Evolutionary conservation across 1,140 invertebrate species (phyloP), one percentile per base, ranked within the genome.

Genomic region (Pantala flavescens): DNA sequence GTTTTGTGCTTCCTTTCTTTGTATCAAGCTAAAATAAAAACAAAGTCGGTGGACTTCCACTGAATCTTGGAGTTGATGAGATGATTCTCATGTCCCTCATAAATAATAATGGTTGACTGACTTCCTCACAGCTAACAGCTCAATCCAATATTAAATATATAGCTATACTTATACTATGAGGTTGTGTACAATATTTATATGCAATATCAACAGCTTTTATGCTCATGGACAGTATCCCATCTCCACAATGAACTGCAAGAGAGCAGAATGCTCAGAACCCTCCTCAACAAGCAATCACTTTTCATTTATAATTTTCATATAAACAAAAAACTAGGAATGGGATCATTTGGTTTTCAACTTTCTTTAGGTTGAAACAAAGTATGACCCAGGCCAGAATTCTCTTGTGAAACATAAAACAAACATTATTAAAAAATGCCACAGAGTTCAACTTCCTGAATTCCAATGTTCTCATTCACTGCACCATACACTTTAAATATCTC

Each of bases 211-310:
- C 49, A 7, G 49, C 49, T 63, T 63, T 63, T 63, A 63, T 63
- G 49, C n/a, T 63, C n/a, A 12, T 63, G 49, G 49, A 63, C 49
- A 19, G 49, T 63, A 12, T 63, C 49, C 49, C 49, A 63, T 63
- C n/a, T 72, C 28, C 71, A 72, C 71, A 72, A 72, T 42, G 71
- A 72, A 72, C 71, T 72, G 71, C 71, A 72, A 72, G 71, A 72
- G 49, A 63, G n/a, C 49, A 63, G 49, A 21, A 63, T 63, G 49
- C 49, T 63, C 49, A 63, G n/a, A 12, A 63, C n/a, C 12, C n/a
- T 63, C 49, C 49, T 63, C 3, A 12, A 63, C 49, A 49, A 16
- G 43, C 43, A 63, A 63, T 21, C n/a, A 21, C 49, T 63, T 12
- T 63, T 63, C 14, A 19, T 63, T 63, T 19, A 16, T 21, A 19